A percentile compares a stretch with the other conserved stretches of the same genome.
phyloP scores from a whole-genome alignment of 2,113 vertebrate genomes.

The Paramormyrops kingsleyae region DNA sequence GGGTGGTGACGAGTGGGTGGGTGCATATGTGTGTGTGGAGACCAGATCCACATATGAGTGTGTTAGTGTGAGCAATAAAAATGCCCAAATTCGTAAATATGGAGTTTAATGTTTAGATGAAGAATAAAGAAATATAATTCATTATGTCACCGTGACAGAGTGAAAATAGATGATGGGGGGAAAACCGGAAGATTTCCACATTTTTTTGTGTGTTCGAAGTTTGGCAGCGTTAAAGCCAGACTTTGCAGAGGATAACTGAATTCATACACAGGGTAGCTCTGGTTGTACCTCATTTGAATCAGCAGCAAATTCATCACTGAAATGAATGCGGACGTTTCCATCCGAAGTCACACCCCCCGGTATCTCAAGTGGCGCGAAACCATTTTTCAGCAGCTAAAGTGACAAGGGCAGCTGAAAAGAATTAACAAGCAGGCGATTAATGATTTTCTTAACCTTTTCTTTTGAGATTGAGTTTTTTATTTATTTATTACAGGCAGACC shows the following conservation, averaged over 20 bases:
- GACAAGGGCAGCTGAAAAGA: constrained; percentile 7
- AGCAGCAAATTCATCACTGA: background rate
- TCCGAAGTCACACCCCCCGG: background rate
- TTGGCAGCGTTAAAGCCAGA: background rate
- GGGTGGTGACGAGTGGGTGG: background rate
- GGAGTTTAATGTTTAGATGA: background rate
- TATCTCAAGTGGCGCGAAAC: background rate
- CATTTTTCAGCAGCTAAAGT: constrained; percentile 2
- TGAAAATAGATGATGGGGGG: background rate
- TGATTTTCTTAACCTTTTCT: constrained; percentile 14
- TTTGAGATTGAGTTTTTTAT: constrained; percentile 49
- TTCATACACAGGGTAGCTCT: background rate
- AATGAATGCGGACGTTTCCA: background rate
- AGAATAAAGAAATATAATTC: background rate
- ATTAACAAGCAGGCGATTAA: background rate
- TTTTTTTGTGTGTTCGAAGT: background rate
- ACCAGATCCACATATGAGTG: background rate
- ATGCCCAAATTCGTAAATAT: background rate
- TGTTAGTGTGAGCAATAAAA: background rate
- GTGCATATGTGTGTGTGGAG: background rate
- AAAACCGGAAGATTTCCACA: background rate
- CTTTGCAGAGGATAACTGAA: background rate
- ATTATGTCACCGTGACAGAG: background rate
- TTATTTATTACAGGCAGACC: constrained; percentile 64
- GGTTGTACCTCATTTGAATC: background rate